Conservation (phyloP, 2,113 vertebrate genomes). For the Myrmecobius fasciatus region DNA sequence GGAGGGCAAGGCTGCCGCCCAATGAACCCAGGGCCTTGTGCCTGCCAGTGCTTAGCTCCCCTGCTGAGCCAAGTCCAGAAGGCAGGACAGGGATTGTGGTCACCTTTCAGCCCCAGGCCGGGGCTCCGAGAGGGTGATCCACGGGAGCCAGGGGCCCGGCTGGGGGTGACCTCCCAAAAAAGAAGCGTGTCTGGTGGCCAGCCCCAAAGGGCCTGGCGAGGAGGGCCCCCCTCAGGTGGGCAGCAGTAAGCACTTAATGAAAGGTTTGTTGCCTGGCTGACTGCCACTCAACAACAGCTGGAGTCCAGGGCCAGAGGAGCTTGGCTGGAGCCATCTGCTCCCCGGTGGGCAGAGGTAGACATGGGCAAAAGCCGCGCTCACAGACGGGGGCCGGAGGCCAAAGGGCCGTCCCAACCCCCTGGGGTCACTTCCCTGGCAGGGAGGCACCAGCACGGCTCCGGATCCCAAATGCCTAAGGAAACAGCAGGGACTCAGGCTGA, state of each 20-base stretch:
- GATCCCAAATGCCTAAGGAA: background rate
- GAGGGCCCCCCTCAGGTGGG: background rate
- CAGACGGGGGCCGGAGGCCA: background rate
- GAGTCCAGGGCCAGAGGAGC: background rate
- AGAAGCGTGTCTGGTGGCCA: no score
- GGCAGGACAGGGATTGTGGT: background rate
- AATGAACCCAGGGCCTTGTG: no score
- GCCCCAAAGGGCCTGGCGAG: background rate
- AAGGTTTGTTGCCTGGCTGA: background rate
- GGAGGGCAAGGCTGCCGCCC: no score
- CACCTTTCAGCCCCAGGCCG: background rate
- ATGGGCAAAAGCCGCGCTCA: slow-evolving; percentile 68
- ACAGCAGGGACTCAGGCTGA: background rate
- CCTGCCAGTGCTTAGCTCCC: no score
- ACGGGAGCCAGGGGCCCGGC: background rate
- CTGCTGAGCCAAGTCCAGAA: background rate
- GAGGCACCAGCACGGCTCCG: slow-evolving; percentile 46
- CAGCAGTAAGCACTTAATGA: background rate
- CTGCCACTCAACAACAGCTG: background rate
- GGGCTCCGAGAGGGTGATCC: background rate
- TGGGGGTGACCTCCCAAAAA: background rate
- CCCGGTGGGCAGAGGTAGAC: slow-evolving; percentile 78
- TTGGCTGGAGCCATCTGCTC: background rate
- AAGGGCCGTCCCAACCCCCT: background rate
- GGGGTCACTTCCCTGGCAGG: background rate